These are phyloP conservation scores for Chalcosyrphus nemorum DNA, from an alignment of 2,888 invertebrate genomes.

Conservation along the genomic window DNA sequence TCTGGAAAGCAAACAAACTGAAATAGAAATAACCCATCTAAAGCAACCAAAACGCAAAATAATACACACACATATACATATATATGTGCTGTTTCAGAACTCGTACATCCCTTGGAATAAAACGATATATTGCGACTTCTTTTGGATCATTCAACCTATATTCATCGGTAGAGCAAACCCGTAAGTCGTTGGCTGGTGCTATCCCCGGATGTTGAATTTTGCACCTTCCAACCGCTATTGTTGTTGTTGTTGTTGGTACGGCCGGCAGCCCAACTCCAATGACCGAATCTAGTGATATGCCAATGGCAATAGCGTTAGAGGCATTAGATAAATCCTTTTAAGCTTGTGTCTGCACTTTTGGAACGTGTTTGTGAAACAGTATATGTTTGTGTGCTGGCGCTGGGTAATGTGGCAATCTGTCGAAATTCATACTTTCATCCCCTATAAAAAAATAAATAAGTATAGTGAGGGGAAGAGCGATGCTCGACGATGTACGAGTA, in stretches of 20 bases:
- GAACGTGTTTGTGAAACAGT: slow-evolving; percentile 42
- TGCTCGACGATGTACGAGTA: neutral
- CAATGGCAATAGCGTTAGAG: slow-evolving; percentile 50
- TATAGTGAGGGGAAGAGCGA: neutral
- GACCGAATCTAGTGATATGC: slow-evolving; percentile 39
- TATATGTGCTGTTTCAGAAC: neutral
- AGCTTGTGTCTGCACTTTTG: slow-evolving; percentile 55
- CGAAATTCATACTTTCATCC: slow-evolving; percentile 49
- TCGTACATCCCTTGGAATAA: slow-evolving; percentile 4
- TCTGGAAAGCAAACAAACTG: slow-evolving; percentile 29
- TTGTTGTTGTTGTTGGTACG: no score
- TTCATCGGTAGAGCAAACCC: slow-evolving; percentile 24
- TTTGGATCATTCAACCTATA: slow-evolving; percentile 56
- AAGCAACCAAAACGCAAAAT: slow-evolving; percentile 41
- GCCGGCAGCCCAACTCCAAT: slow-evolving; percentile 8
- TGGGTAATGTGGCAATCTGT: slow-evolving; percentile 39
- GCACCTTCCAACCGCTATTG: slow-evolving; percentile 39
- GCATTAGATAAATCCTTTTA: slow-evolving; percentile 62
- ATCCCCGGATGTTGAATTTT: slow-evolving; percentile 44
- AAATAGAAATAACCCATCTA: slow-evolving; percentile 46
- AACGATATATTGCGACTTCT: slow-evolving; percentile 34
- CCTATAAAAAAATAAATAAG: slow-evolving; percentile 31
- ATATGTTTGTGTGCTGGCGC: slow-evolving; percentile 14
- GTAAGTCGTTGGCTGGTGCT: slow-evolving; percentile 3
- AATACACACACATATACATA: slow-evolving; percentile 43